Evolutionary conservation across 2,888 invertebrate species (phyloP).

Genomic region (Apodemia mormo): DNA sequence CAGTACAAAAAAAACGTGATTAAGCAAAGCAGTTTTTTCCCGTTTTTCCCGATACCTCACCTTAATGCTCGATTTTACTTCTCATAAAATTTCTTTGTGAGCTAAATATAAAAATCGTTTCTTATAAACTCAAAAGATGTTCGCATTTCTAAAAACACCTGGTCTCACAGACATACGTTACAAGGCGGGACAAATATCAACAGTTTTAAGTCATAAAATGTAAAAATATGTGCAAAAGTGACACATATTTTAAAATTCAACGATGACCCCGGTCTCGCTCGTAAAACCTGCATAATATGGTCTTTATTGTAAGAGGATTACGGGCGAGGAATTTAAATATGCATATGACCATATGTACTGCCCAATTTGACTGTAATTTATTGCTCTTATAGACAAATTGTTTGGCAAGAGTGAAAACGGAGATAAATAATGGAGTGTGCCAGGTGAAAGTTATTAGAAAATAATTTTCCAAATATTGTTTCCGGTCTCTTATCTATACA

Average conservation of each 20-base stretch:
- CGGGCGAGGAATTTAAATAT: not conserved
- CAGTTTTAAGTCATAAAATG: not conserved
- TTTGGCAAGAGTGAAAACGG: not conserved
- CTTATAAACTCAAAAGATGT: too few species aligned
- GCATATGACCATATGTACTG: not conserved
- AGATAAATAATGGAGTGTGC: not conserved
- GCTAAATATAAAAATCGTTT: too few species aligned
- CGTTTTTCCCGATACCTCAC: too few species aligned
- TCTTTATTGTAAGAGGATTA: not conserved
- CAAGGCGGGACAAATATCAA: too few species aligned
- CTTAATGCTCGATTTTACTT: too few species aligned
- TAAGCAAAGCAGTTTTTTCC: too few species aligned
- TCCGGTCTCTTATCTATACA: too few species aligned
- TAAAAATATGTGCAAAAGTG: not conserved
- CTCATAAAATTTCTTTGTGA: too few species aligned
- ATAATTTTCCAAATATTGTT: too few species aligned
- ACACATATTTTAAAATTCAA: slow-evolving; percentile 5
- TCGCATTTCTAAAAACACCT: too few species aligned
- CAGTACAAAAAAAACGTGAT: too few species aligned
- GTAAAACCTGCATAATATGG: not conserved
- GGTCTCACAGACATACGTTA: too few species aligned
- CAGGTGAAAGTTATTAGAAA: not conserved
- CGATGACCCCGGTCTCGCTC: not conserved
- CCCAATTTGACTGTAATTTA: not conserved
- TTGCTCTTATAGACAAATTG: not conserved